A percentile compares a stretch with the other conserved stretches of the same genome.
Evolutionary conservation across 1,140 invertebrate genomes (phyloP).

Genomic region (Drosophila baimaii): DNA sequence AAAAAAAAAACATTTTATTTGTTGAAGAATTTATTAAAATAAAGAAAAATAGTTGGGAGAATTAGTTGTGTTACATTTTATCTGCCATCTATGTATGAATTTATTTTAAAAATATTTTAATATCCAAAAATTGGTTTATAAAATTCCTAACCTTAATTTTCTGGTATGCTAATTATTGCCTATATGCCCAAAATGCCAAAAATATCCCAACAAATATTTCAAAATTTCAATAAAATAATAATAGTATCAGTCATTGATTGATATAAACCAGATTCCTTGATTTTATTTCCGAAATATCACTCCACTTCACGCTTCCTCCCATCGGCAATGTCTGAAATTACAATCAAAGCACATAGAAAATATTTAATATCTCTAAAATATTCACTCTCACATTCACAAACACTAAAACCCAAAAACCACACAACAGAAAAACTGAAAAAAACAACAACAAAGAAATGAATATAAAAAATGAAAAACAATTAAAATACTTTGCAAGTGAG

Average conservation of each 20-base stretch:
- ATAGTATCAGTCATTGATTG: too few species aligned
- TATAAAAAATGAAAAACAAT: constrained; percentile 40
- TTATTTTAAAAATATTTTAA: constrained; percentile 1
- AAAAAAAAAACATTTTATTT: not conserved
- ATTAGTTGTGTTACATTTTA: too few species aligned
- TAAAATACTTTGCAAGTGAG: constrained; percentile 52
- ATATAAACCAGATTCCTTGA: not conserved
- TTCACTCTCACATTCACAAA: constrained; percentile 11
- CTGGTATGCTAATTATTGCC: not conserved
- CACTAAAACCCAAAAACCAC: constrained; percentile 5
- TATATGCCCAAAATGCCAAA: not conserved
- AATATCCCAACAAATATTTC: too few species aligned
- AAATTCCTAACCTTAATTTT: not conserved
- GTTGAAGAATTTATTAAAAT: too few species aligned
- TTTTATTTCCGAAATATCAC: not conserved
- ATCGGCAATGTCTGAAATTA: constrained; percentile 7
- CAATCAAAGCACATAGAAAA: constrained; percentile 9
- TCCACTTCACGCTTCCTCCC: too few species aligned
- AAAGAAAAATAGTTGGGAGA: not conserved
- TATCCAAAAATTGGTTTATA: not conserved
- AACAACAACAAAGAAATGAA: not conserved
- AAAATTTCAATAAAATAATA: not conserved
- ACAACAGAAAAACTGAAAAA: not conserved
- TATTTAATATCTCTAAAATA: constrained; percentile 13
- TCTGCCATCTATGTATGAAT: too few species aligned